Conservation (phyloP, 2,113 vertebrate genomes). For the Dicrurus megarhynchus region DNA sequence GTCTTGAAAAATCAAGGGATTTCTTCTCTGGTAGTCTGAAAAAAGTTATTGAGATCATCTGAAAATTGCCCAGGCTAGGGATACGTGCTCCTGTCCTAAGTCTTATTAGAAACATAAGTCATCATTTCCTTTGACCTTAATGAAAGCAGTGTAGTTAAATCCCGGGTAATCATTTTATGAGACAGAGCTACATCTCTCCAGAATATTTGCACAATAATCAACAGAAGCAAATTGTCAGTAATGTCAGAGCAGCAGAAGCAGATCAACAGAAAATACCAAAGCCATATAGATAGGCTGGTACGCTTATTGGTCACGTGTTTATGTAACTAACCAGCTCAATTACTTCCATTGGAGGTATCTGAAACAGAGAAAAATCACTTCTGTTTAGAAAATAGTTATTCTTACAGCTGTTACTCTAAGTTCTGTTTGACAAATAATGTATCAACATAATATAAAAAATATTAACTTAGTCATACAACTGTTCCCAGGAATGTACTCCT, state of each 20-base stretch:
- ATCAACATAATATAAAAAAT: neutral
- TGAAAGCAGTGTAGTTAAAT: neutral
- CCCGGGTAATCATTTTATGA: slow-evolving; percentile 4
- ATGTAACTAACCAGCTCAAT: neutral
- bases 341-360: neutral
- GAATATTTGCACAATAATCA: neutral
- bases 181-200: neutral
- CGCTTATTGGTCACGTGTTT: fast-evolving
- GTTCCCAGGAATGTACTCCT: neutral
- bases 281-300: neutral
- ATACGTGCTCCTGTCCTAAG: neutral
- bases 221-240: neutral
- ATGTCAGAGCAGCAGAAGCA: neutral
- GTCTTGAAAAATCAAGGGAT: neutral
- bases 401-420: neutral
- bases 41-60: neutral
- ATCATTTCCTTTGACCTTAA: slow-evolving; percentile 16
- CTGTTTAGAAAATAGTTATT: neutral
- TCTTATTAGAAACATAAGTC: neutral
- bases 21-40: neutral
- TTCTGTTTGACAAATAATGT: neutral
- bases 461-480: neutral
- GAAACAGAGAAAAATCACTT: neutral
- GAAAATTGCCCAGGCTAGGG: neutral
- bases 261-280: neutral